phyloP scores from a whole-genome alignment of 2,797 vertebrate genomes.

The Notamacropus eugenii region DNA sequence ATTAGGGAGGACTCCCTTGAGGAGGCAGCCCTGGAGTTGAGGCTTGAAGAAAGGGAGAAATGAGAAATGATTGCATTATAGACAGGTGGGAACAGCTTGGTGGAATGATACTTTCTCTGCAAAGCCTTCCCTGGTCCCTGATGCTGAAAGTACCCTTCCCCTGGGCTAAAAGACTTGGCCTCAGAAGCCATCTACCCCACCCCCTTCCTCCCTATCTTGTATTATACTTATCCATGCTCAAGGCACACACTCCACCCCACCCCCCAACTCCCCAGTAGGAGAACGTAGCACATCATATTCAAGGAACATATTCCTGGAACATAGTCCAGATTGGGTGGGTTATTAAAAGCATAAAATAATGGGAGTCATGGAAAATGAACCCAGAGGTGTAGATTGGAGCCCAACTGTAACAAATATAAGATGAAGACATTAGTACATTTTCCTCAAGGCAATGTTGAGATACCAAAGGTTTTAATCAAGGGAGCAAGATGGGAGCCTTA shows the following conservation, averaged over 20 bases:
- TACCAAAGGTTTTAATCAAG: neutral
- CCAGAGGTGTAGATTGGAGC: neutral
- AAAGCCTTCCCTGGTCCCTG: neutral
- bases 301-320: neutral
- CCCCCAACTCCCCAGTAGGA: neutral
- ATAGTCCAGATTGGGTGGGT: neutral
- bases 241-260: neutral
- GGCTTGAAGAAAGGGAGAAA: neutral
- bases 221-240: neutral
- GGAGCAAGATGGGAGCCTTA: neutral
- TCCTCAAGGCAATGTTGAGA: neutral
- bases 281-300: neutral
- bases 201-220: neutral
- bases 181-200: neutral
- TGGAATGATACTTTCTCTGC: neutral
- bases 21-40: neutral
- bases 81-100: neutral
- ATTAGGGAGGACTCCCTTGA: neutral
- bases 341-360: neutral
- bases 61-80: neutral
- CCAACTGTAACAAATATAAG: neutral
- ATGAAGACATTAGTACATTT: neutral
- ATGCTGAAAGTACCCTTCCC: neutral
- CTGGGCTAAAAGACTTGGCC: neutral
- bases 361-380: neutral